Conservation (phyloP, 2,113 vertebrate genomes). For the Tympanuchus pallidicinctus region DNA sequence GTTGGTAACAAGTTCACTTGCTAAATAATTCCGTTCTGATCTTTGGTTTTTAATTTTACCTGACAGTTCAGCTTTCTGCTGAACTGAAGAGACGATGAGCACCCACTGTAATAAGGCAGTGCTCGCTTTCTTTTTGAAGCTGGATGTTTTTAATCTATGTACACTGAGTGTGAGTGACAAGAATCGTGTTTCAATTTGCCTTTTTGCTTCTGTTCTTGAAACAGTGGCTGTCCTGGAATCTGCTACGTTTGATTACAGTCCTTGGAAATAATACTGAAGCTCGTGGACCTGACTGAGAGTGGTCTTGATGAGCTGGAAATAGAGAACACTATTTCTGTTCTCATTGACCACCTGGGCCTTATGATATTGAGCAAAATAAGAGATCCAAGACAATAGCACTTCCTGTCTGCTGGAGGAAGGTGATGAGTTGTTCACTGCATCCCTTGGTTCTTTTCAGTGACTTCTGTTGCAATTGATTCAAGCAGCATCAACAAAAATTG, state of each 20-base stretch:
- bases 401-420: slow-evolving; percentile 60
- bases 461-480: slow-evolving; percentile 7
- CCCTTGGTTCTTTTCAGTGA: slow-evolving; percentile 59
- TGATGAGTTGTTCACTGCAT: slow-evolving; percentile 64
- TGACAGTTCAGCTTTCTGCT: slow-evolving; percentile 22
- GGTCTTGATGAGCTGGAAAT: slow-evolving; percentile 39
- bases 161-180: background rate
- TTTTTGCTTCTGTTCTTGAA: background rate
- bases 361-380: slow-evolving; percentile 59
- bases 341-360: slow-evolving; percentile 5
- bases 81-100: background rate
- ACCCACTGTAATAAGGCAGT: background rate
- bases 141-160: background rate
- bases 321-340: slow-evolving; percentile 25
- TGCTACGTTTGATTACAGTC: background rate
- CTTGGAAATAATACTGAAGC: background rate
- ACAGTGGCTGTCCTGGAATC: background rate
- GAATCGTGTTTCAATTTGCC: background rate
- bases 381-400: slow-evolving; percentile 58
- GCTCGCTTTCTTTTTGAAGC: background rate
- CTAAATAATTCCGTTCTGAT: slow-evolving; percentile 37
- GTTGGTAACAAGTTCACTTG: slow-evolving; percentile 41
- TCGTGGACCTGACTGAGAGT: background rate
- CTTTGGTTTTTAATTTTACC: slow-evolving; percentile 40
- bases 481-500: slow-evolving; percentile 9